A percentile compares a stretch with the other conserved stretches of the same genome.
phyloP scores from a whole-genome alignment of 2,797 vertebrate genomes.

The Rhinatrema bivittatum region DNA sequence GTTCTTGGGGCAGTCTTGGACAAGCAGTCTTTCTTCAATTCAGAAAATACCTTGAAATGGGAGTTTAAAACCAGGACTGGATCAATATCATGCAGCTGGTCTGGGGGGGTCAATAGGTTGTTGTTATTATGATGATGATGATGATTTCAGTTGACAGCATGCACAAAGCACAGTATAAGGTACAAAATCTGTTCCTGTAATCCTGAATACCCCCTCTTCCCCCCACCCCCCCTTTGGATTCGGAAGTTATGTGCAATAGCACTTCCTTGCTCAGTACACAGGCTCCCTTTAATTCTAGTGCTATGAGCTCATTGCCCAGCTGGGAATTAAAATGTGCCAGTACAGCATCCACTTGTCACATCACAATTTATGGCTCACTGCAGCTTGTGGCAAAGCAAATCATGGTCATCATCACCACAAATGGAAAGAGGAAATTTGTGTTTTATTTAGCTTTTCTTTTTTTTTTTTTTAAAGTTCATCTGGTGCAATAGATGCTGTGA shows the following conservation, averaged over 20 bases:
- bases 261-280: constrained; percentile 13
- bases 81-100: too few species aligned
- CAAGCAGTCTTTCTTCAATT: too few species aligned
- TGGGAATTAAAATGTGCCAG: constrained; percentile 7
- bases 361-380: constrained; percentile 14
- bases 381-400: constrained; percentile 11
- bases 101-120: too few species aligned
- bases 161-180: too few species aligned
- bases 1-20: too few species aligned
- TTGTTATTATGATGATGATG: too few species aligned
- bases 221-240: too few species aligned
- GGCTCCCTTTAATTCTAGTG: constrained; percentile 8
- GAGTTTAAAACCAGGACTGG: too few species aligned
- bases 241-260: constrained; percentile 6
- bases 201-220: too few species aligned
- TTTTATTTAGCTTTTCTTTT: too few species aligned
- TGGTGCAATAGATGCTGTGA: neutral
- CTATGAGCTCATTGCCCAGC: constrained; percentile 22
- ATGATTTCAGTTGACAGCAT: too few species aligned
- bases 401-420: neutral
- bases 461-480: constrained; percentile 2
- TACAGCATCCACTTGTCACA: neutral
- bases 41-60: too few species aligned
- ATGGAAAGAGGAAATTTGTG: neutral
- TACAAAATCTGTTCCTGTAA: constrained; percentile 7